Conservation (phyloP, 2,113 vertebrate genomes). For the Phoenicopterus ruber region DNA sequence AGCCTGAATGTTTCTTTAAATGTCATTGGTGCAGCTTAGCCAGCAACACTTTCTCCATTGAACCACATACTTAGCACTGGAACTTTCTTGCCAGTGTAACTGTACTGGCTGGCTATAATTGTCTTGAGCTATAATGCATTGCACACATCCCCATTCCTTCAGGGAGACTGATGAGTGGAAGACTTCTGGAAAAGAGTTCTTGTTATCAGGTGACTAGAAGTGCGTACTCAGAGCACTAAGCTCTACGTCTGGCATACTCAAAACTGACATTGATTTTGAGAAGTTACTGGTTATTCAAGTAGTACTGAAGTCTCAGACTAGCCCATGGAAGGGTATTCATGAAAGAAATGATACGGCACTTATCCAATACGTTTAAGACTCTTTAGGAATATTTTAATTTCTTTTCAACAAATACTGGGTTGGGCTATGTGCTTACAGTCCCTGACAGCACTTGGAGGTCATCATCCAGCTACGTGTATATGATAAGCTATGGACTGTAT, state of each 20-base stretch:
- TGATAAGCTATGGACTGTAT: not conserved
- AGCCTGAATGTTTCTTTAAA: constrained; percentile 9
- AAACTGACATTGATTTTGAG: not conserved
- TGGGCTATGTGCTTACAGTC: not conserved
- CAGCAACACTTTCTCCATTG: not conserved
- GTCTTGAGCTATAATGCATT: not conserved
- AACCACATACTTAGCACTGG: not conserved
- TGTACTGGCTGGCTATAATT: not conserved
- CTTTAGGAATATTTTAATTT: not conserved
- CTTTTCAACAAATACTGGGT: not conserved
- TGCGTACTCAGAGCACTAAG: not conserved
- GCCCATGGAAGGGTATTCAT: not conserved
- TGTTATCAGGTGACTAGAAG: not conserved
- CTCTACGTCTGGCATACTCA: not conserved
- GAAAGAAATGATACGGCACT: not conserved
- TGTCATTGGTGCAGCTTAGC: not conserved
- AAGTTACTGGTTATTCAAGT: not conserved
- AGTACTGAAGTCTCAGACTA: not conserved
- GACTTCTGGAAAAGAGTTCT: not conserved
- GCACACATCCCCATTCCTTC: not conserved
- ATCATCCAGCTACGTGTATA: not conserved
- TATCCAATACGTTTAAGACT: not conserved
- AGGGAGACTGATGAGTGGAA: not conserved
- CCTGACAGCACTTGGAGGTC: not conserved
- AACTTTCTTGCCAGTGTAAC: not conserved